A percentile compares a stretch with the other conserved stretches of the same genome.
These are phyloP conservation scores for Bubalus kerabau DNA, from an alignment of 2,113 vertebrate genomes.

Conservation along the genomic window DNA sequence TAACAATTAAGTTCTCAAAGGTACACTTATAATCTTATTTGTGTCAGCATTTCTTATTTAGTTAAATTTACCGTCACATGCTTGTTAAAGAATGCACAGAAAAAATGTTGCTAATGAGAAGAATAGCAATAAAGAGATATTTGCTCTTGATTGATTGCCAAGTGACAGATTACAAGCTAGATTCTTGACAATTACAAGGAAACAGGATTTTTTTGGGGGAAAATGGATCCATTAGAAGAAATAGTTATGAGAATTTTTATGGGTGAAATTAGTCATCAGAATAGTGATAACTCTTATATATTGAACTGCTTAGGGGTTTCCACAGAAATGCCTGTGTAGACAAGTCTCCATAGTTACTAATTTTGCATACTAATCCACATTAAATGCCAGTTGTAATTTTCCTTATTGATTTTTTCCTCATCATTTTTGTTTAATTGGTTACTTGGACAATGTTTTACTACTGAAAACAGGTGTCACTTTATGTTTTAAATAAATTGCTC, in stretches of 20 bases:
- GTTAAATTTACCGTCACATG: not conserved
- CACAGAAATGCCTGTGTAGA: not conserved
- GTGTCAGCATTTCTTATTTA: not conserved
- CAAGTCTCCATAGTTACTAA: not conserved
- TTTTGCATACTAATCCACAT: not conserved
- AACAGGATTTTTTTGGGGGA: not conserved
- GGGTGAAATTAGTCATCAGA: not conserved
- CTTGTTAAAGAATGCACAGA: slow-evolving; percentile 14
- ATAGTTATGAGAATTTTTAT: not conserved
- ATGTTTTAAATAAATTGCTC: not conserved
- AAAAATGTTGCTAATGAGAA: slow-evolving; percentile 31
- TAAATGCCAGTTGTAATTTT: not conserved
- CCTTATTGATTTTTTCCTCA: not conserved
- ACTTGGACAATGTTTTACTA: not conserved
- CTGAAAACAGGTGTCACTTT: not conserved
- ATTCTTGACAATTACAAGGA: not conserved
- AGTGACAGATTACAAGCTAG: not conserved
- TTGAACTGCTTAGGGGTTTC: not conserved
- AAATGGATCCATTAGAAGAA: not conserved
- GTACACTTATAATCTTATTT: slow-evolving; percentile 40
- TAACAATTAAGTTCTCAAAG: slow-evolving; percentile 28
- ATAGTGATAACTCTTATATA: not conserved
- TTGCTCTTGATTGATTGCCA: not conserved
- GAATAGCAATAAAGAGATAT: not conserved
- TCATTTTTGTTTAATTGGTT: not conserved